phyloP scores from a whole-genome alignment of 1,140 invertebrate genomes.

The Argopecten irradians region DNA sequence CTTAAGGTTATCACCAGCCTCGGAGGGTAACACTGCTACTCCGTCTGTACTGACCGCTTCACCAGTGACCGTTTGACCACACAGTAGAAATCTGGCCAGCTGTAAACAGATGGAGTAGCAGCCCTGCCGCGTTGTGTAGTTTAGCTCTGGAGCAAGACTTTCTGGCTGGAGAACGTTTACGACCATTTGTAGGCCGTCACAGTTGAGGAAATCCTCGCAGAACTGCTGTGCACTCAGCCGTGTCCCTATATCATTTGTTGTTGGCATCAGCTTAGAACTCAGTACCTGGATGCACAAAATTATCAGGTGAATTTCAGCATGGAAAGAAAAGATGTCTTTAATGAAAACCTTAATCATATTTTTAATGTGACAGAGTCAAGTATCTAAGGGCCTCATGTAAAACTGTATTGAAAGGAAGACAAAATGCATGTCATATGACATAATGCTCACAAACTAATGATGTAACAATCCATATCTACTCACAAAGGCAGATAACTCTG shows the following conservation, averaged over 20 bases:
- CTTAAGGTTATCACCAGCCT: background rate
- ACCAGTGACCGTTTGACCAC: constrained; percentile 71
- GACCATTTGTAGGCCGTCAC: constrained; percentile 77
- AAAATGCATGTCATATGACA: too few relatives aligned
- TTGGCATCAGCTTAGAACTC: constrained; percentile 79
- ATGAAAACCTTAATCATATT: background rate
- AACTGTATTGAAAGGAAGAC: too few relatives aligned
- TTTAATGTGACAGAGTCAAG: background rate
- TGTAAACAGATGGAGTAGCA: constrained; percentile 79
- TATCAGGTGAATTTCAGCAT: too few relatives aligned
- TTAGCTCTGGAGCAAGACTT: constrained; percentile 76
- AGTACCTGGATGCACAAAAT: constrained; percentile 77
- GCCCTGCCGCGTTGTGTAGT: constrained; percentile 78
- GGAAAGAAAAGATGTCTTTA: background rate
- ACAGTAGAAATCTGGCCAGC: constrained; percentile 75
- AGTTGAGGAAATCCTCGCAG: constrained; percentile 78
- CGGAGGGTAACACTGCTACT: constrained; percentile 25
- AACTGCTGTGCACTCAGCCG: constrained; percentile 75
- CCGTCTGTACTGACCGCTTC: constrained; percentile 49
- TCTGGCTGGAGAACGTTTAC: constrained; percentile 78
- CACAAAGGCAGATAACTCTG: too few relatives aligned
- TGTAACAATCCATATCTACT: too few relatives aligned
- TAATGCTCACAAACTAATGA: too few relatives aligned
- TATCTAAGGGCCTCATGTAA: background rate
- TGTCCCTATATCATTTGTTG: constrained; percentile 69